phyloP scores from a whole-genome alignment of 2,113 vertebrate species.

The Pitta sordida region DNA sequence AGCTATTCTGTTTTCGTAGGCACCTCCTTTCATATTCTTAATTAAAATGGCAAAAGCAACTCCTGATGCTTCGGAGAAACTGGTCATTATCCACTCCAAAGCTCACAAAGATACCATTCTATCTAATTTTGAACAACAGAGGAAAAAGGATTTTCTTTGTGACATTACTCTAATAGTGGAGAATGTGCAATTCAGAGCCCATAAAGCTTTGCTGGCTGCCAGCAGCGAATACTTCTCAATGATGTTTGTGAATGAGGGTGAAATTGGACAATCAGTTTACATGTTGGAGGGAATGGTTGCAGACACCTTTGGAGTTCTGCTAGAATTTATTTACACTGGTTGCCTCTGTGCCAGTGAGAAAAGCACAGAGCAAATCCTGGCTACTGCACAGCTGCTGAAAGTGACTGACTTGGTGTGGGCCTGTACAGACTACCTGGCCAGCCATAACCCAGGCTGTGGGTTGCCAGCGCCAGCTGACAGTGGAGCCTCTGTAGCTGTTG shows the following conservation, averaged over 20 bases:
- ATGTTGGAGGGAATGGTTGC: constrained; percentile 86
- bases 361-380: constrained; percentile 81
- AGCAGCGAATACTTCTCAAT: constrained; percentile 93
- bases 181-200: constrained; percentile 88
- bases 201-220: constrained; percentile 93
- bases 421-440: constrained; percentile 72
- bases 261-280: constrained; percentile 76
- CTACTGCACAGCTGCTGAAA: constrained; percentile 84
- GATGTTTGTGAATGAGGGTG: constrained; percentile 87
- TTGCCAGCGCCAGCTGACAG: background rate
- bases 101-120: constrained; percentile 84
- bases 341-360: constrained; percentile 80
- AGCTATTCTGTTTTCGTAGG: constrained; percentile 43
- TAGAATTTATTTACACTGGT: constrained; percentile 94
- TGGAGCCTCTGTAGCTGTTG: background rate
- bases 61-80: constrained; percentile 52
- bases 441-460: background rate
- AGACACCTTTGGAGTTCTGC: constrained; percentile 78
- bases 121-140: constrained; percentile 83
- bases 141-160: constrained; percentile 87
- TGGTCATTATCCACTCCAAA: constrained; percentile 78
- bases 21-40: background rate
- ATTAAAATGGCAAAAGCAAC: constrained; percentile 75
- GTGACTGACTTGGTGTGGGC: constrained; percentile 84
- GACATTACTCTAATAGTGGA: constrained; percentile 93